phyloP scores from a whole-genome alignment of 2,797 vertebrate genomes.

The Gymnopithys bicolor region DNA sequence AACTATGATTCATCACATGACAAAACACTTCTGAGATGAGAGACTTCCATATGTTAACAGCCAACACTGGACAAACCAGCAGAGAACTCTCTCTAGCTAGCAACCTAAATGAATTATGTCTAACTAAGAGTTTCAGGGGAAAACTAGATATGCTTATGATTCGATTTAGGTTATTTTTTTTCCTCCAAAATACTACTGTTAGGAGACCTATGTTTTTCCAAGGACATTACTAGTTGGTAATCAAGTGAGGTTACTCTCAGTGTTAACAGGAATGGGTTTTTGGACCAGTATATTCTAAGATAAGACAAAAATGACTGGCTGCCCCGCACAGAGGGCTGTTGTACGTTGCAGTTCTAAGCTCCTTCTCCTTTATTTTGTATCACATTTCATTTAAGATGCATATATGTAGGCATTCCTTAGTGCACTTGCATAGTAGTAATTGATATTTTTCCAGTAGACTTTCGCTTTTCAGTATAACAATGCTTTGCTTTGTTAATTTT shows the following conservation, averaged over 20 bases:
- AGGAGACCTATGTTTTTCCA: not conserved
- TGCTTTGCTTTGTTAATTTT: not conserved
- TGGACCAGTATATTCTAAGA: not conserved
- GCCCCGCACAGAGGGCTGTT: rapidly evolving
- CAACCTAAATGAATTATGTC: not conserved
- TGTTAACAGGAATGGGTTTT: not conserved
- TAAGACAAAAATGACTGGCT: not conserved
- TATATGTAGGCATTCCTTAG: not conserved
- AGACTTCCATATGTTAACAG: not conserved
- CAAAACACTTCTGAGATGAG: not conserved
- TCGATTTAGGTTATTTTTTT: not conserved
- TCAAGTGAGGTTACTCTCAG: not conserved
- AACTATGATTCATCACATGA: not conserved
- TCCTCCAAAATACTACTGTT: not conserved
- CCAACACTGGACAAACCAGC: not conserved
- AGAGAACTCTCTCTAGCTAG: not conserved
- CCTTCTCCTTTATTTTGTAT: not conserved
- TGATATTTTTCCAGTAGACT: not conserved
- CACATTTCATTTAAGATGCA: not conserved
- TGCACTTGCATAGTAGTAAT: not conserved
- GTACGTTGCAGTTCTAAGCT: not conserved
- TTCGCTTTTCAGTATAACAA: not conserved
- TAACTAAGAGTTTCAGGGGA: not conserved
- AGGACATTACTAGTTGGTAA: not conserved
- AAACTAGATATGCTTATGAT: not conserved